A percentile compares a stretch with the other conserved stretches of the same genome.
Conservation (phyloP, 2,888 invertebrate species). For the Phyllotreta striolata region DNA sequence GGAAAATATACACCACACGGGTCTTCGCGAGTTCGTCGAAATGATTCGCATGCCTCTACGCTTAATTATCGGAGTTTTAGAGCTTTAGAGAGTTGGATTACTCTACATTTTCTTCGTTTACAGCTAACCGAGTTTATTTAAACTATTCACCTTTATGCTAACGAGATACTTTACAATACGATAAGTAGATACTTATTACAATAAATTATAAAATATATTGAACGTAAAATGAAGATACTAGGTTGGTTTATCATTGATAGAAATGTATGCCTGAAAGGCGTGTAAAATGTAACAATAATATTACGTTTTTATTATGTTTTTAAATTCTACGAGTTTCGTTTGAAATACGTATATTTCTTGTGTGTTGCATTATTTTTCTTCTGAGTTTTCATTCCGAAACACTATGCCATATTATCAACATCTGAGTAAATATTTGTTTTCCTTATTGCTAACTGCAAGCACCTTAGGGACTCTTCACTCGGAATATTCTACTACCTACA, state of each 20-base stretch:
- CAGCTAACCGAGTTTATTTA: background rate
- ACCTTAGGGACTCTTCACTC: slow-evolving; percentile 5
- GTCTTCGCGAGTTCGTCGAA: slow-evolving; percentile 21
- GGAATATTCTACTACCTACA: slow-evolving; percentile 1
- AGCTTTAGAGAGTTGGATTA: slow-evolving; percentile 7
- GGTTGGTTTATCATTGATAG: no score
- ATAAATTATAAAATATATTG: no score
- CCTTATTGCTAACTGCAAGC: background rate
- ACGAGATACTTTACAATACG: background rate
- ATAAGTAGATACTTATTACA: background rate
- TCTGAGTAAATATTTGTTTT: slow-evolving; percentile 5
- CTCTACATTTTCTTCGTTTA: background rate
- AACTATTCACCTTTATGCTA: slow-evolving; percentile 4
- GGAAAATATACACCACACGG: slow-evolving; percentile 21
- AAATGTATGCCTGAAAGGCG: no score
- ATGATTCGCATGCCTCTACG: slow-evolving; percentile 31
- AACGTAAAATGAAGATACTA: no score
- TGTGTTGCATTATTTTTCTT: background rate
- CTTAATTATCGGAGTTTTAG: slow-evolving; percentile 24
- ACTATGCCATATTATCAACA: background rate
- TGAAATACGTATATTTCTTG: background rate
- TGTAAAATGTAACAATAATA: no score
- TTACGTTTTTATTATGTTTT: no score
- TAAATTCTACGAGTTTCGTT: no score
- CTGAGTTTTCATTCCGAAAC: slow-evolving; percentile 9